Base-by-base conservation (phyloP, 2,113 vertebrate genomes). In the Callipepla californica region DNA sequence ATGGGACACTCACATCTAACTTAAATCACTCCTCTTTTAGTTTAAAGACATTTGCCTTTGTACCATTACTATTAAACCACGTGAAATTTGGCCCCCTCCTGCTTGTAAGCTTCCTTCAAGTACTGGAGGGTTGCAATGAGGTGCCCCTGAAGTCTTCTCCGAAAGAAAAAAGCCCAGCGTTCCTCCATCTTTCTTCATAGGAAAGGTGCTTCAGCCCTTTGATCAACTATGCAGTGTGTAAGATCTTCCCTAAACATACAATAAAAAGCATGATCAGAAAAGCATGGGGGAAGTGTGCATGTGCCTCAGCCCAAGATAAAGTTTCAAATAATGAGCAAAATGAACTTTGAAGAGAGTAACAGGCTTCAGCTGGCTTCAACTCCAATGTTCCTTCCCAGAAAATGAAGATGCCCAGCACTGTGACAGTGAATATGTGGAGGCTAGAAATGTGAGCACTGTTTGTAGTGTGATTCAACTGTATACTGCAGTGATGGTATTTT, bases 201-300 rank as follows among this genome's bases (percentile, higher is more conserved):
- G 44, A 44, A 44, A 44, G 44, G 11, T 44, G 44, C 44, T 44
- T 17, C 15, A 44, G 44, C 15, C 44, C 15, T 44, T 44, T 44
- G 44, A 44, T 44, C 44, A 44, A 6, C 44, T 44, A 44, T 44
- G 44, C 16, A 44, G 36, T 25, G 34, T 55, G 48, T 28, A 77
- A 23, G 0, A 55, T 77, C 77, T 85, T 61, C 44, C 40, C 21
- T 40, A 55, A 85, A 47, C 18, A 42, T 36, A 3, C 19, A 55
- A 12, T 21, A 61, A 21, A 61, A 85, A 38, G 5, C 32, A 25
- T 28, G 66, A 72, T 10, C 42, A 87, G 38, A 55, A 6, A 28
- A 73, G 45, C 11, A 7, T 4, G 3, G 9, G 5, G 1, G 3
- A 50, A 67, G 16, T 17, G 6, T 47, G 9, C 40, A 12, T 13